phyloP scores from a whole-genome alignment of 2,888 invertebrate species.

The Drosophila pseudotakahashii region DNA sequence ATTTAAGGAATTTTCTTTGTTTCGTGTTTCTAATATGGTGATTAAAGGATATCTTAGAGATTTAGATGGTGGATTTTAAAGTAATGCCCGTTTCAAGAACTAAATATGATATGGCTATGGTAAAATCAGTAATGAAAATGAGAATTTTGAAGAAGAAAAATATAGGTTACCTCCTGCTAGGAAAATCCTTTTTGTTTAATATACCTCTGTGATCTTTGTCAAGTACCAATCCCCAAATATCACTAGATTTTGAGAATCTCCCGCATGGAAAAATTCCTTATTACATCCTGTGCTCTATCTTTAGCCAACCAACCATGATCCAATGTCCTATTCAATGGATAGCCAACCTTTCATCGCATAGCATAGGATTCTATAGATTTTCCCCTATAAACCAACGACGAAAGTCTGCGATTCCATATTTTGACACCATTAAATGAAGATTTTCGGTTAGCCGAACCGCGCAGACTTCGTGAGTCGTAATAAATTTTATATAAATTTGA shows the following conservation, averaged over 20 bases:
- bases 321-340: background rate
- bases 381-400: constrained; percentile 30
- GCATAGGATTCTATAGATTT: constrained; percentile 10
- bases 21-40: background rate
- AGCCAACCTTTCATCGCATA: constrained; percentile 1
- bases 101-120: background rate
- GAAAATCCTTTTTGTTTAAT: background rate
- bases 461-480: constrained; percentile 62
- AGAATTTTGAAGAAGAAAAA: background rate
- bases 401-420: constrained; percentile 46
- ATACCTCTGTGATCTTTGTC: background rate
- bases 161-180: background rate
- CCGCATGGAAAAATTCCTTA: constrained; percentile 1
- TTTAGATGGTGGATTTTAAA: background rate
- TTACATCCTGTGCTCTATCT: constrained; percentile 24
- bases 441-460: constrained; percentile 46
- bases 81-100: background rate
- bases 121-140: background rate
- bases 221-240: background rate
- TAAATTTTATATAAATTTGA: constrained; percentile 82
- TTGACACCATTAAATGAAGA: constrained; percentile 73
- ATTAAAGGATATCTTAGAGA: background rate
- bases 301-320: constrained; percentile 23
- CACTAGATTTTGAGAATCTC: background rate
- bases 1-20: background rate